Conservation (phyloP, 1,140 invertebrate genomes). For the Drosophila pachea region DNA sequence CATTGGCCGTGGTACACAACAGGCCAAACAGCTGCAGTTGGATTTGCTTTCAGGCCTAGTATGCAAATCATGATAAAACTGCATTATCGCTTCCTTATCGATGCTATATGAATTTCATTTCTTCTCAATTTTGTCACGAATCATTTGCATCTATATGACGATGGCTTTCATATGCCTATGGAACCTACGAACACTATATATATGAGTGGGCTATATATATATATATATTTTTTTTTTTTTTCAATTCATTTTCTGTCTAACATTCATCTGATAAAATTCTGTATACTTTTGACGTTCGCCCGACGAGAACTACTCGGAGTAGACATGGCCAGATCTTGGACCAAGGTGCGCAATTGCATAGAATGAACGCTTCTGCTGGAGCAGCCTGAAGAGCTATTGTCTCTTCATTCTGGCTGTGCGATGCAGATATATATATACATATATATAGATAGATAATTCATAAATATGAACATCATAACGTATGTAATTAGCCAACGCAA, state of each 20-base stretch:
- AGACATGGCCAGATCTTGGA: constrained; percentile 9
- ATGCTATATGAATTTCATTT: too few relatives aligned
- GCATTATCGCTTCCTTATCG: not conserved
- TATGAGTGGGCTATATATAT: too few relatives aligned
- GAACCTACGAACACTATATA: too few relatives aligned
- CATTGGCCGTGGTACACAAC: constrained; percentile 12
- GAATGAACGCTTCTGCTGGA: constrained; percentile 43
- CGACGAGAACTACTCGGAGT: too few relatives aligned
- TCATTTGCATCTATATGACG: too few relatives aligned
- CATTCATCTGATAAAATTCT: too few relatives aligned
- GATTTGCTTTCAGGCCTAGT: not conserved
- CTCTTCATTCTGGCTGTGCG: constrained; percentile 40
- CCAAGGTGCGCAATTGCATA: constrained; percentile 14
- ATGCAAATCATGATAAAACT: not conserved
- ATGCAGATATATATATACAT: not conserved
- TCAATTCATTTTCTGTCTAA: too few relatives aligned
- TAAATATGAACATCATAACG: not conserved
- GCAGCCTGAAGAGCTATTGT: constrained; percentile 43
- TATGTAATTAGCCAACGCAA: not conserved
- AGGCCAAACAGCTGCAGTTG: not conserved
- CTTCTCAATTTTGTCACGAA: too few relatives aligned
- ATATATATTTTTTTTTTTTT: too few relatives aligned
- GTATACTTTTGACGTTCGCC: too few relatives aligned
- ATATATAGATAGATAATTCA: not conserved
- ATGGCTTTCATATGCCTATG: too few relatives aligned